Evolutionary conservation across 53 echinoderm and acorn worm genomes (phyloP).

Genomic region (Mesocentrotus franciscanus): DNA sequence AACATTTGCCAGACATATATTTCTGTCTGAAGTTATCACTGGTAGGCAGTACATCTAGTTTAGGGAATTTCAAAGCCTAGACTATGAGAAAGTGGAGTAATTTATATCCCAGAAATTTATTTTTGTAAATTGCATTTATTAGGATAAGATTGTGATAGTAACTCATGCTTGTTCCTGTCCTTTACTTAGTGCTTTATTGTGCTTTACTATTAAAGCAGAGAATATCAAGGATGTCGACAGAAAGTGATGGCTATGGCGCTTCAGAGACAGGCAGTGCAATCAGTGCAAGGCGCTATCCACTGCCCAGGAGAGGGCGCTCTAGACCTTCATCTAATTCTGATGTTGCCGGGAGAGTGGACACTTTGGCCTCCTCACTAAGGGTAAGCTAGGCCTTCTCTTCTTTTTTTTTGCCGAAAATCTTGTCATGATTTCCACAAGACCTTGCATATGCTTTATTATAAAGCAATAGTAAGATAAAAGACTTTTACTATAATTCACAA

Average conservation of each 20-base stretch:
- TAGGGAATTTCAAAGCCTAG: too few relatives aligned
- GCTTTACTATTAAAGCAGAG: background rate
- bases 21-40: too few relatives aligned
- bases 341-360: constrained; percentile 47
- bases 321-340: constrained; percentile 40
- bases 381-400: background rate
- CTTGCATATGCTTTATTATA: background rate
- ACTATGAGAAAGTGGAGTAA: too few relatives aligned
- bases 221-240: constrained; percentile 35
- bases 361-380: constrained; percentile 38
- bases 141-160: too few relatives aligned
- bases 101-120: too few relatives aligned
- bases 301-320: constrained; percentile 10
- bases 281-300: constrained; percentile 38
- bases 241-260: constrained; percentile 58
- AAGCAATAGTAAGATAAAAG: too few relatives aligned
- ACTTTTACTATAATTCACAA: too few relatives aligned
- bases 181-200: too few relatives aligned
- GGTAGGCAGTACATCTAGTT: too few relatives aligned
- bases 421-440: background rate
- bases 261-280: constrained; percentile 52
- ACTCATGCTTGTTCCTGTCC: too few relatives aligned
- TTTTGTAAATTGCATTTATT: too few relatives aligned
- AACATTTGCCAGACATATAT: too few relatives aligned
- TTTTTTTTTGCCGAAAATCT: background rate